Evolutionary conservation across 92 coral and sea anemone genomes (phyloP).

Genomic region (Plumapathes pennacea): DNA sequence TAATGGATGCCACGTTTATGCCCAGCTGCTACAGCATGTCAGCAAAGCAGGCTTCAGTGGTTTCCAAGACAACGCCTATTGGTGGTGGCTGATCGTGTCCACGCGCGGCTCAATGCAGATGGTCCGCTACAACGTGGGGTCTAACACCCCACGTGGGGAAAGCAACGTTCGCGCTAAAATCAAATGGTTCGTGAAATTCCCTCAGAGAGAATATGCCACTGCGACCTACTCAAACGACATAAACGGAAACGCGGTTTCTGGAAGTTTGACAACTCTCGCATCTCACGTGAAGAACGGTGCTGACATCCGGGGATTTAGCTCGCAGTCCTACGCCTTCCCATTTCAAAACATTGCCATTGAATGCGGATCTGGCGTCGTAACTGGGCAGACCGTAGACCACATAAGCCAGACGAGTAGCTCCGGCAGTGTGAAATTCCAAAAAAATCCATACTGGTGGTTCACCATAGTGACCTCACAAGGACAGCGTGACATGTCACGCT

Average conservation of each 20-base stretch:
- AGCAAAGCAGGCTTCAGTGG: conserved; percentile 67
- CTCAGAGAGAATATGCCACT: too few species aligned
- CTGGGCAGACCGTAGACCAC: conserved; percentile 72
- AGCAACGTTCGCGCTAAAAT: conserved; percentile 10
- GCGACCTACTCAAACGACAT: conserved; percentile 57
- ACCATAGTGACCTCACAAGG: conserved; percentile 62
- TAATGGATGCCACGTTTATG: conserved; percentile 55
- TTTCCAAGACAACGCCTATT: conserved; percentile 66
- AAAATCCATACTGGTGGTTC: conserved; percentile 77
- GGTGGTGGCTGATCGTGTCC: background rate
- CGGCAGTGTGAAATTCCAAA: conserved; percentile 32
- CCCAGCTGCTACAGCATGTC: conserved; percentile 70
- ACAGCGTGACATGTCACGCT: conserved; percentile 89
- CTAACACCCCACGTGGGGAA: conserved; percentile 38
- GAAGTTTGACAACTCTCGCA: conserved; percentile 39
- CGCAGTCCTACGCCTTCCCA: conserved; percentile 29
- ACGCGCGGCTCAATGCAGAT: conserved; percentile 13
- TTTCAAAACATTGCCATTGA: conserved; percentile 52
- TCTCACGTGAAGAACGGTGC: conserved; percentile 48
- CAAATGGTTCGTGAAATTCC: conserved; percentile 67
- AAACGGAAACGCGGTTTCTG: conserved; percentile 43
- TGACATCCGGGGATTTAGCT: conserved; percentile 67
- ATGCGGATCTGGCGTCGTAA: conserved; percentile 7
- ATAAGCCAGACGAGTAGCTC: conserved; percentile 30
- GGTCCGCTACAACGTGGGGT: conserved; percentile 81